Conservation (phyloP, 2,797 vertebrate species). For the Bucorvus abyssinicus region DNA sequence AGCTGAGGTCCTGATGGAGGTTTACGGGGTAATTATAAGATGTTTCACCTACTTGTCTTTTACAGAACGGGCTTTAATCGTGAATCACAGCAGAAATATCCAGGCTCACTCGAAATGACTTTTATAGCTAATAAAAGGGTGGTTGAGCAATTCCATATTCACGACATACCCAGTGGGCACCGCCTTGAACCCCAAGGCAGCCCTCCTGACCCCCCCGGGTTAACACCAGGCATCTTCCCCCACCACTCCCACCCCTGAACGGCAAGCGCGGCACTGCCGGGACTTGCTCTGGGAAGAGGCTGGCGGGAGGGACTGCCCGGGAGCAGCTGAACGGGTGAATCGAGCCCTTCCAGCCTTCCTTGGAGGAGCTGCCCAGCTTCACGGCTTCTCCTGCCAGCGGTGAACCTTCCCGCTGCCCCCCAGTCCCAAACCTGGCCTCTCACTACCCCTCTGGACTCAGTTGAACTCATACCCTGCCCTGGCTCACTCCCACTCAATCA, state of each 20-base stretch:
- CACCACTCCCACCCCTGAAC: not conserved
- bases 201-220: not conserved
- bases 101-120: not conserved
- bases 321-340: not conserved
- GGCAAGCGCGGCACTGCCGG: rapidly evolving
- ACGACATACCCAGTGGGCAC: not conserved
- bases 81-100: slow-evolving; percentile 7
- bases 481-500: rapidly evolving
- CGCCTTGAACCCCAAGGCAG: not conserved
- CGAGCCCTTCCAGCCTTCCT: not conserved
- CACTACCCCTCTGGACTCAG: no score
- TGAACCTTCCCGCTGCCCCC: not conserved
- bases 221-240: not conserved
- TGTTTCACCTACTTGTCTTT: not conserved
- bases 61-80: not conserved
- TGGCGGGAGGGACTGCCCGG: rapidly evolving
- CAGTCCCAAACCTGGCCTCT: not conserved
- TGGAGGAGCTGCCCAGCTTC: not conserved
- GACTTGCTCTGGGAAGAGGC: not conserved
- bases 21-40: not conserved
- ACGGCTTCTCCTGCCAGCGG: not conserved
- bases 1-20: not conserved
- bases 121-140: not conserved
- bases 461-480: not conserved
- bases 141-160: not conserved